Base-by-base conservation (phyloP, 2,113 vertebrate genomes). In the Neodontobutis hainanensis region DNA sequence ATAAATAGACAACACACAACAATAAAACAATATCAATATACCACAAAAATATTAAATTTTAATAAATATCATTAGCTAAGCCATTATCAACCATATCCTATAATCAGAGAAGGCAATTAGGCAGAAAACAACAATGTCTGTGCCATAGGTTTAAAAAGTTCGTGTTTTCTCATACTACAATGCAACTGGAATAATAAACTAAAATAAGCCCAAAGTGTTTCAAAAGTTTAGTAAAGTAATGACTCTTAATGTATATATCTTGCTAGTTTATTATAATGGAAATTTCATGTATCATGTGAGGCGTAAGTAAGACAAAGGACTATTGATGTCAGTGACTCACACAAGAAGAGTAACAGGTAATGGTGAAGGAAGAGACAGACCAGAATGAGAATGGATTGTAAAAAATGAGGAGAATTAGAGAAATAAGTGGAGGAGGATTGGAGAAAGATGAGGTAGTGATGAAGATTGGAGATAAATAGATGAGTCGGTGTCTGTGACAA, bases 321-420 rank as follows among this genome's bases (percentile, higher is more conserved):
- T 27, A 49, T 60, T 60, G 47, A 40, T 11, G 32, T 72, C 79
- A 80, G 79, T 81, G 75, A 82, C 62, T 79, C 66, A 79, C 46
- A 49, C 3, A 1, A 45, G 3, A 3, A 60, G 46, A 67, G 62
- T 47, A 60, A 85, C 14, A 15, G 51, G 52, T 2, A 35, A 61
- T 4, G 35, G 36, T 53, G 40, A 46, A 66, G 36, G 55, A 66
- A 67, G 68, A 71, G 77, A 81, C 55, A 19, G 69, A 45, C 61
- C 57, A 66, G 36, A 81, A 83, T 84, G 68, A 83, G 70, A 73
- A 43, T 2, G 0, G 59, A 15, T 45, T 35, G 53, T 0, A 5
- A 14, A 75, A n/a, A 77, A 81, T 32, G 35, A 75, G 53, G 11
- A 56, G 55, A 3, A 50, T 61, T 68, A 0, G 9, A 70, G 78